Evolutionary conservation across 1,140 invertebrate species (phyloP).

Genomic region (Asobara japonica): DNA sequence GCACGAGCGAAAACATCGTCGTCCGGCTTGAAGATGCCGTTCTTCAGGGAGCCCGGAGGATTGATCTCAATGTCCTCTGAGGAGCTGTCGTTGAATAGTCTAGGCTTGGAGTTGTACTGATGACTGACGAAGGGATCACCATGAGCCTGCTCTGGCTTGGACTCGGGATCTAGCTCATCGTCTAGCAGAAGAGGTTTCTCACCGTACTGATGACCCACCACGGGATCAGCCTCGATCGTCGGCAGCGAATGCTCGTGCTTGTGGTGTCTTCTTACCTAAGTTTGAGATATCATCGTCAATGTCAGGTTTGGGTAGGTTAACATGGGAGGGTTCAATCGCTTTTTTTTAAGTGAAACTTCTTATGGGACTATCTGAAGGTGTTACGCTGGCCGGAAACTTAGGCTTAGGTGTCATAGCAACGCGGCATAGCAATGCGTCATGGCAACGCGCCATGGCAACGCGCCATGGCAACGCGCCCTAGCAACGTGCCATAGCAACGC

Average conservation of each 20-base stretch:
- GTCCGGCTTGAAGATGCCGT: conserved; percentile 57
- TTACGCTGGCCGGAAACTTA: too few relatives aligned
- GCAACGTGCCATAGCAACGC: too few relatives aligned
- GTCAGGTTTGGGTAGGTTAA: conserved; percentile 29
- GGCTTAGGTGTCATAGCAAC: too few relatives aligned
- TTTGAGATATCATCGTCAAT: conserved; percentile 19
- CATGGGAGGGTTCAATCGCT: too few relatives aligned
- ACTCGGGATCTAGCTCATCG: conserved; percentile 79
- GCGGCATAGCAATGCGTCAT: too few relatives aligned
- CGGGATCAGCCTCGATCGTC: conserved; percentile 51
- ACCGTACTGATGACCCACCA: conserved; percentile 83
- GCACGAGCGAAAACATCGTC: conserved; percentile 80
- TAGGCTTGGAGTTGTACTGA: conserved; percentile 51
- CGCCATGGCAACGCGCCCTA: too few relatives aligned
- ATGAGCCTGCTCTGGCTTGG: conserved; percentile 56
- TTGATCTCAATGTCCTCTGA: conserved; percentile 48
- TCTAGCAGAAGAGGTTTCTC: conserved; percentile 81
- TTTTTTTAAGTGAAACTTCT: too few relatives aligned
- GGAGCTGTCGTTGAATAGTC: conserved; percentile 43
- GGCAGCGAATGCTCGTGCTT: conserved; percentile 34
- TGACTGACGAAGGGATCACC: conserved; percentile 62
- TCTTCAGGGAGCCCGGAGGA: conserved; percentile 41
- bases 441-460: too few relatives aligned
- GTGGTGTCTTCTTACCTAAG: conserved; percentile 33
- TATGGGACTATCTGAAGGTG: too few relatives aligned